A percentile compares a stretch with the other conserved stretches of the same genome.
These are phyloP conservation scores for Chaetorhynchus papuensis DNA, from an alignment of 2,113 vertebrate species.

Conservation along the genomic window DNA sequence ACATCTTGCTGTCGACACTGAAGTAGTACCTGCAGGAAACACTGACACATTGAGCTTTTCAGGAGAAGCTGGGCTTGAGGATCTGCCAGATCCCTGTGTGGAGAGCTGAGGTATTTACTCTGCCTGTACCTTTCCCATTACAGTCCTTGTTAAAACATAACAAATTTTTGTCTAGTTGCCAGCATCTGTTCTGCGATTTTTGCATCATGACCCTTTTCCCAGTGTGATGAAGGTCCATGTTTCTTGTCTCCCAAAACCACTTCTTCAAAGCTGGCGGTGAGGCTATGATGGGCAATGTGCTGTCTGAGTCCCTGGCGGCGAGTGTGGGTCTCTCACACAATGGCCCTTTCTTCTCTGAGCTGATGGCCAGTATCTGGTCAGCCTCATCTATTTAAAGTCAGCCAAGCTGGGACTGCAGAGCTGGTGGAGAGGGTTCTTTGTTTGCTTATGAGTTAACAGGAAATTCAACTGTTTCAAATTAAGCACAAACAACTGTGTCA, in stretches of 20 bases:
- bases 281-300: slow-evolving; percentile 34
- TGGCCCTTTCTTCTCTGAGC: slow-evolving; percentile 68
- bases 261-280: slow-evolving; percentile 25
- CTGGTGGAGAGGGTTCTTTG: slow-evolving; percentile 33
- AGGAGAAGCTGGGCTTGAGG: slow-evolving; percentile 24
- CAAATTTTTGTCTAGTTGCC: slow-evolving; percentile 9
- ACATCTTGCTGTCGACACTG: slow-evolving; percentile 57
- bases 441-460: slow-evolving; percentile 58
- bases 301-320: background rate
- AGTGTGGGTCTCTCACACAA: slow-evolving; percentile 55
- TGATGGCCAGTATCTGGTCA: slow-evolving; percentile 57
- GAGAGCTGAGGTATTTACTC: slow-evolving; percentile 16
- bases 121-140: background rate
- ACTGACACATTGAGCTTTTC: slow-evolving; percentile 43
- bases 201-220: slow-evolving; percentile 41
- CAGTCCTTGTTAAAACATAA: slow-evolving; percentile 50
- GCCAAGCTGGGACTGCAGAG: background rate
- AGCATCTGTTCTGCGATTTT: slow-evolving; percentile 57
- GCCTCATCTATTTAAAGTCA: slow-evolving; percentile 58
- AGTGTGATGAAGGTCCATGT: background rate
- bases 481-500: slow-evolving; percentile 44
- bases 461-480: slow-evolving; percentile 47
- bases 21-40: slow-evolving; percentile 72
- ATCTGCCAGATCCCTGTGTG: slow-evolving; percentile 49
- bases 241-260: slow-evolving; percentile 18